phyloP scores from a whole-genome alignment of 2,797 vertebrate species.

The Gymnoscopelus braueri region DNA sequence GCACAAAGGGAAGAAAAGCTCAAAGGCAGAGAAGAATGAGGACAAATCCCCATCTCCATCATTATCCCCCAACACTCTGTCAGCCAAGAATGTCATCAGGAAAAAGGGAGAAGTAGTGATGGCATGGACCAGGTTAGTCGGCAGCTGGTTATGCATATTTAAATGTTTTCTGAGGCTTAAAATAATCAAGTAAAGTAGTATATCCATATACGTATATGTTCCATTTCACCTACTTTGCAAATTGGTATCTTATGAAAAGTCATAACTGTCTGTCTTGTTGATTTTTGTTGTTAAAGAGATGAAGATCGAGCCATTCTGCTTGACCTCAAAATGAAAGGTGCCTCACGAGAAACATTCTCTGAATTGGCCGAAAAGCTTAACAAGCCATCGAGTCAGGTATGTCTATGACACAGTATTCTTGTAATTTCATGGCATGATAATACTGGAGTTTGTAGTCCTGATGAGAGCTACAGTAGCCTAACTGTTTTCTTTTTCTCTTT shows the following conservation, averaged over 20 bases:
- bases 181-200: no score
- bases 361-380: conserved; percentile 85
- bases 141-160: neutral
- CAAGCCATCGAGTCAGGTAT: conserved; percentile 90
- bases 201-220: no score
- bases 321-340: conserved; percentile 88
- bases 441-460: no score
- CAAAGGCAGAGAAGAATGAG: conserved; percentile 49
- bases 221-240: no score
- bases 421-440: neutral
- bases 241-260: no score
- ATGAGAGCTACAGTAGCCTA: no score
- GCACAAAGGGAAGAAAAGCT: conserved; percentile 52
- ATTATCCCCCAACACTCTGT: conserved; percentile 83
- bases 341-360: conserved; percentile 90
- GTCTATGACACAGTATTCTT: neutral
- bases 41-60: conserved; percentile 33
- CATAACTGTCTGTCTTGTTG: neutral
- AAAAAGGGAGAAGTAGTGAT: conserved; percentile 94
- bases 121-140: conserved; percentile 93
- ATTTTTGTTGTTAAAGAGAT: conserved; percentile 80
- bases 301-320: conserved; percentile 93
- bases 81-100: conserved; percentile 93
- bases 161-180: neutral
- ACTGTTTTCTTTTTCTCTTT: conserved; percentile 29